phyloP scores from a whole-genome alignment of 2,113 vertebrate species.

The Calidris pygmaea region DNA sequence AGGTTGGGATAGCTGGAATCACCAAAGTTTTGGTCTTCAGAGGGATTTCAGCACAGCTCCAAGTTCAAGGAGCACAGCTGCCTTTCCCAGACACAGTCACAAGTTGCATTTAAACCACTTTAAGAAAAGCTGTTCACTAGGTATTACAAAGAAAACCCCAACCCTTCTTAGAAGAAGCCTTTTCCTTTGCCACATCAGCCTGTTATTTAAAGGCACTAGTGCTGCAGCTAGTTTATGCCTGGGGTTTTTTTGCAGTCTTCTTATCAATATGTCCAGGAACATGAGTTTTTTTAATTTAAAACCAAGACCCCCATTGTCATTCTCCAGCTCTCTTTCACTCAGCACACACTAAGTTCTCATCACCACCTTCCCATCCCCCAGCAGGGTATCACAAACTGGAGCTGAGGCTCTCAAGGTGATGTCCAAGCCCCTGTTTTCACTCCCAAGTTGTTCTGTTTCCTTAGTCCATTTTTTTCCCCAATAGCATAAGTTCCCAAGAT shows the following conservation, averaged over 20 bases:
- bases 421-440: fast-evolving
- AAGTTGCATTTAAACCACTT: neutral
- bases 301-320: neutral
- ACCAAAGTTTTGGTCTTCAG: neutral
- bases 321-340: neutral
- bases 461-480: neutral
- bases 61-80: neutral
- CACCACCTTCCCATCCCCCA: neutral
- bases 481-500: neutral
- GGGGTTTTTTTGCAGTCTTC: neutral
- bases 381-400: neutral
- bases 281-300: neutral
- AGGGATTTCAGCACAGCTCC: neutral
- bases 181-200: neutral
- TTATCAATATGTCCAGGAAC: fast-evolving
- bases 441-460: fast-evolving
- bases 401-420: neutral
- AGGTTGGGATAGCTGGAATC: neutral
- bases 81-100: neutral
- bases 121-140: neutral
- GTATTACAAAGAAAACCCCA: neutral
- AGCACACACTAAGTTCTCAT: neutral
- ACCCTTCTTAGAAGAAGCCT: neutral
- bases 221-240: neutral
- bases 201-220: no score